Percentiles rank a stretch among this genome's conserved stretches.
phyloP scores from a whole-genome alignment of 1,140 invertebrate species.

The Asbolus verrucosus region DNA sequence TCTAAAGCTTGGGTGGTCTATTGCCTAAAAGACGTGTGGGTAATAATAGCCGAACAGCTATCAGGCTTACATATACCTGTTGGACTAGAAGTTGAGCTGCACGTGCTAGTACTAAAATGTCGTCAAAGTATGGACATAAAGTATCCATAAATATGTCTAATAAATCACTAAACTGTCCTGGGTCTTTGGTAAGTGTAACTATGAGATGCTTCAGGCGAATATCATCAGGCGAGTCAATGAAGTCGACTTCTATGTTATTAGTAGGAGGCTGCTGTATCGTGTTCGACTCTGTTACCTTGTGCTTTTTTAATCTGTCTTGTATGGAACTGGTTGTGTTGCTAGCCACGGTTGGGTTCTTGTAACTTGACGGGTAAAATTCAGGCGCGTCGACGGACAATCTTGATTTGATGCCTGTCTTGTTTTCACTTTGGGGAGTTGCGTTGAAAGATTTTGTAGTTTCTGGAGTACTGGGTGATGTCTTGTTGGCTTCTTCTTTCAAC shows the following conservation, averaged over 20 bases:
- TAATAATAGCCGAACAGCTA: background rate
- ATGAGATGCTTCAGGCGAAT: constrained; percentile 58
- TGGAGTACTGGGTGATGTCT: background rate
- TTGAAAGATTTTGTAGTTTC: background rate
- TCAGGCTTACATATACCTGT: constrained; percentile 50
- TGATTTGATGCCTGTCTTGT: constrained; percentile 27
- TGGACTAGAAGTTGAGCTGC: constrained; percentile 57
- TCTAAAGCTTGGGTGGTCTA: constrained; percentile 59
- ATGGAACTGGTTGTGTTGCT: constrained; percentile 19
- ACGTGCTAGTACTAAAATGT: constrained; percentile 51
- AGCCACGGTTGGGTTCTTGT: background rate
- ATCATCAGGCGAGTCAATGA: constrained; percentile 44
- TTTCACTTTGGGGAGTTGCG: background rate
- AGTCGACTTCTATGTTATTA: constrained; percentile 7
- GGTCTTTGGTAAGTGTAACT: constrained; percentile 58
- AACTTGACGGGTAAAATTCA: constrained; percentile 49
- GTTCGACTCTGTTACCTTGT: constrained; percentile 34
- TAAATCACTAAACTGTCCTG: constrained; percentile 63
- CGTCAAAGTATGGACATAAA: constrained; percentile 57
- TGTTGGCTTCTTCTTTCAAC: background rate
- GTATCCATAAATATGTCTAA: constrained; percentile 61
- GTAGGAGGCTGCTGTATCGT: background rate
- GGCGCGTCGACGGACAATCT: constrained; percentile 49
- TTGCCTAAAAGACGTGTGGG: constrained; percentile 53
- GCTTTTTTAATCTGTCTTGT: constrained; percentile 45